Evolutionary conservation across 2,113 vertebrate genomes (phyloP).

Genomic region (Arenaria interpres): DNA sequence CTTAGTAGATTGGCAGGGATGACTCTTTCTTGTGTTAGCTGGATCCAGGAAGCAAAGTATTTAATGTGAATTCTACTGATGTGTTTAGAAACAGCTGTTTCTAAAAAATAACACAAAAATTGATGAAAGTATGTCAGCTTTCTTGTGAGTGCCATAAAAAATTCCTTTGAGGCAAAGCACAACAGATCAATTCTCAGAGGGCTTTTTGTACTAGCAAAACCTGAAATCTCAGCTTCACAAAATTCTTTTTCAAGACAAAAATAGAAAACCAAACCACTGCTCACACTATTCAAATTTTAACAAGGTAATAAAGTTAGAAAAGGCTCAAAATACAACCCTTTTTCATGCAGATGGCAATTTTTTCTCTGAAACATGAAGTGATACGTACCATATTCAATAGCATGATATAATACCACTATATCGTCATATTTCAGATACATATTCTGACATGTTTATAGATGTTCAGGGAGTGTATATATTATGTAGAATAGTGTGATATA

Average conservation of each 20-base stretch:
- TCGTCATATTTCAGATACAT: background rate
- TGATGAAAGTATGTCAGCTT: conserved; percentile 46
- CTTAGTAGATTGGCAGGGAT: conserved; percentile 8
- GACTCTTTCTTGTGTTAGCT: background rate
- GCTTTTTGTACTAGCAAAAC: background rate
- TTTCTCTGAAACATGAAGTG: background rate
- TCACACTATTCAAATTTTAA: background rate
- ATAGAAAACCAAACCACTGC: background rate
- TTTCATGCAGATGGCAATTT: background rate
- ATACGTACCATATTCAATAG: background rate
- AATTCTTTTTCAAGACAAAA: background rate
- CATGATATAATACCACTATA: background rate
- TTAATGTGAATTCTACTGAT: conserved; percentile 40
- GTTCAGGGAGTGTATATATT: background rate
- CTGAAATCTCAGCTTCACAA: background rate
- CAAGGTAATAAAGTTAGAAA: background rate
- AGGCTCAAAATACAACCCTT: background rate
- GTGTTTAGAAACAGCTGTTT: conserved; percentile 58
- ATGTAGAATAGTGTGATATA: background rate
- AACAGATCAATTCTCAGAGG: background rate
- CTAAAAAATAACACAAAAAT: conserved; percentile 16
- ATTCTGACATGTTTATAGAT: background rate
- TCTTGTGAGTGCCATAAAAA: conserved; percentile 29
- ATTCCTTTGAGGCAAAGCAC: conserved; percentile 15
- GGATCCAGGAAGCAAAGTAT: conserved; percentile 27